Base-by-base conservation (phyloP, 2,888 invertebrate genomes). In the Caenorhabditis panamensis region DNA sequence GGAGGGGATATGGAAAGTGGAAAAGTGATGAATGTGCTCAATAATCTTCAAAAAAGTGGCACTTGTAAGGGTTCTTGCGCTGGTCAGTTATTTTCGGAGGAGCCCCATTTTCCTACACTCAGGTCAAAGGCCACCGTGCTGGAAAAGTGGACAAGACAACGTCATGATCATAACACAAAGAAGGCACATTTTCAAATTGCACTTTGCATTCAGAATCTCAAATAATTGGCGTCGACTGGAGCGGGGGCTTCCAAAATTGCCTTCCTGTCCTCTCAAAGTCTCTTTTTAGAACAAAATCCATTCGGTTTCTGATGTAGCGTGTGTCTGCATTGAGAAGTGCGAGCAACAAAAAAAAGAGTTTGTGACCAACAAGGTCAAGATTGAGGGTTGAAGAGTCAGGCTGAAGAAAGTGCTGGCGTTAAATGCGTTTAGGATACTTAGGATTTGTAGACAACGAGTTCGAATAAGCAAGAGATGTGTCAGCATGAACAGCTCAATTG, bases 351-450 rank as follows among this genome's bases (percentile, higher is more conserved):
- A 56, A 56, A 72, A 18, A 24, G 51, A 56, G 36, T 53, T 41
- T 67, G 67, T 76, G 76, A 76, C 75, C 75, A 75, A 75, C 66
- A 54, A 75, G 75, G 75, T 75, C 75, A 75, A 66, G 36, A 73
- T 66, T 75, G 66, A 66, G 59, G 31, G 31, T 31, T 31, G 31
- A 6, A 31, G 31, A 31, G 4, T 31, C 41, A 6, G 13, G 41
- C 8, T 41, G 5, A 47, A 59, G 61, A 22, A 47, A 41, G 24
- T 1, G 16, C 37, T 11, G 53, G 16, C n/a, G 47, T 44, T 56
- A 68, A 76, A 76, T 68, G 63, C 16, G 49, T 59, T 68, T 67
- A 76, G 56, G 58, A 37, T 3, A 62, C 47, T 13, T 13, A 0
- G 18, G 31, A 18, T 54, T 20, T 36, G 54, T 36, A 63, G 68